Conservation (phyloP, 2,797 vertebrate genomes). For the Xiphophorus birchmanni region DNA sequence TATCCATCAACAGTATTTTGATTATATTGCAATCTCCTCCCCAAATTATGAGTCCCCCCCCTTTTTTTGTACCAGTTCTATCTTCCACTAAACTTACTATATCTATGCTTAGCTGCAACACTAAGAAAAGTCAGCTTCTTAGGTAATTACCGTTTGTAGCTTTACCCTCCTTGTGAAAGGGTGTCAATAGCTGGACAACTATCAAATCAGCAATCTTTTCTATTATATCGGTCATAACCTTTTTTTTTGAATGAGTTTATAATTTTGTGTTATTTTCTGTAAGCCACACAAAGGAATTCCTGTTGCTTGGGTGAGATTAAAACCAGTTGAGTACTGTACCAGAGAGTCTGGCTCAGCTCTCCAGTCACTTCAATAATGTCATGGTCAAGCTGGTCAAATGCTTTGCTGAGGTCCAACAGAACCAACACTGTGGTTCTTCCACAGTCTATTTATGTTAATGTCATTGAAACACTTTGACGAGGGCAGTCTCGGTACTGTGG, state of each 20-base stretch:
- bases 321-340: too few species aligned
- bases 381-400: too few species aligned
- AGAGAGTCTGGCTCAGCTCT: too few species aligned
- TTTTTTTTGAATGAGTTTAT: background rate
- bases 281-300: too few species aligned
- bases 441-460: too few species aligned
- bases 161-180: background rate
- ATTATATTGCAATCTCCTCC: background rate
- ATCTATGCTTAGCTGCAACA: background rate
- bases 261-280: too few species aligned
- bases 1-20: background rate
- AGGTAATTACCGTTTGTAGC: background rate
- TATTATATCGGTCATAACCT: background rate
- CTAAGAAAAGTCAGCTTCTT: background rate
- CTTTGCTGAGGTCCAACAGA: too few species aligned
- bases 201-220: background rate
- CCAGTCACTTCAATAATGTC: too few species aligned
- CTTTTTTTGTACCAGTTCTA: background rate
- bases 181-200: background rate
- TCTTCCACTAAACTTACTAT: background rate
- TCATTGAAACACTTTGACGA: too few species aligned
- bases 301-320: too few species aligned
- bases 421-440: too few species aligned
- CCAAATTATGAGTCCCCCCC: background rate
- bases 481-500: too few species aligned